A percentile compares a stretch with the other conserved stretches of the same genome.
phyloP scores from a whole-genome alignment of 2,888 invertebrate species.

The Cremastinae sp. region DNA sequence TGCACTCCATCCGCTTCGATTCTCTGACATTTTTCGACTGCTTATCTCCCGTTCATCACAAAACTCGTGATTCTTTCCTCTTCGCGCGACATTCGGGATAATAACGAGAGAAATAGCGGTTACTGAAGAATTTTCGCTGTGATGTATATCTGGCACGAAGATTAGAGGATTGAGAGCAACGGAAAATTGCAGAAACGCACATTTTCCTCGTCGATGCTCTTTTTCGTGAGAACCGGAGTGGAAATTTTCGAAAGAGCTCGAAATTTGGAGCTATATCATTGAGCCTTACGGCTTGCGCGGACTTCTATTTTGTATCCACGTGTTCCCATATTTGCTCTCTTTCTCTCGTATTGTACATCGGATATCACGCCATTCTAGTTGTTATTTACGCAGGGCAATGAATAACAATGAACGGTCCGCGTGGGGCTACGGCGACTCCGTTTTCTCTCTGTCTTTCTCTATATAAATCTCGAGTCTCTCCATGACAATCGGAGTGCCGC shows the following conservation, averaged over 20 bases:
- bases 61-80: slow-evolving; percentile 14
- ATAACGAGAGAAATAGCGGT: neutral
- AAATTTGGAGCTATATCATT: slow-evolving; percentile 16
- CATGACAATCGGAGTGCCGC: slow-evolving; percentile 65
- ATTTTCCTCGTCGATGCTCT: neutral
- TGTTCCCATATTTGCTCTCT: slow-evolving; percentile 61
- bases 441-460: slow-evolving; percentile 36
- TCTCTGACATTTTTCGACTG: slow-evolving; percentile 10
- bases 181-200: too few species aligned
- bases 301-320: slow-evolving; percentile 25
- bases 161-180: too few species aligned
- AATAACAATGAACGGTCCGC: slow-evolving; percentile 70
- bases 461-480: slow-evolving; percentile 66
- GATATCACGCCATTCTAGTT: slow-evolving; percentile 67
- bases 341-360: slow-evolving; percentile 65
- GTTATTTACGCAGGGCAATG: slow-evolving; percentile 70
- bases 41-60: slow-evolving; percentile 9
- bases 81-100: neutral
- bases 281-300: slow-evolving; percentile 60
- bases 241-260: slow-evolving; percentile 1
- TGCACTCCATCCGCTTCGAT: neutral
- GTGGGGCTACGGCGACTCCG: slow-evolving; percentile 11
- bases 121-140: too few species aligned
- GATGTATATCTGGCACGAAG: too few species aligned
- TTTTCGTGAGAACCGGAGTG: neutral